These are phyloP conservation scores for Capitulum mitella DNA, from an alignment of 2,888 invertebrate species.

Conservation along the genomic window DNA sequence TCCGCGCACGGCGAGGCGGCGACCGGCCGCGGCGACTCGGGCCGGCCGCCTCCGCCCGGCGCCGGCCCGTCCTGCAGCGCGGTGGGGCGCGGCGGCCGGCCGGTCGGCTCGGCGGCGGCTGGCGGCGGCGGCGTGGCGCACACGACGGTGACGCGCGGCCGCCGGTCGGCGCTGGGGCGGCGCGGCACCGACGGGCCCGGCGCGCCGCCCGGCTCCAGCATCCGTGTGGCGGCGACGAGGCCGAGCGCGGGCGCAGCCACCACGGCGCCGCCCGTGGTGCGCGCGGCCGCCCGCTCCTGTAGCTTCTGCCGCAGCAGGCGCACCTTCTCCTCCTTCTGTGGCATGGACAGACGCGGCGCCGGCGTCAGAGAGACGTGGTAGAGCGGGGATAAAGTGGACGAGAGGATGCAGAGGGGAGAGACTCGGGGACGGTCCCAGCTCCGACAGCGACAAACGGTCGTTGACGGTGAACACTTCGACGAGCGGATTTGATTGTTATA, in stretches of 20 bases:
- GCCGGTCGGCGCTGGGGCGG: constrained; percentile 30
- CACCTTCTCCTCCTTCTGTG: constrained; percentile 82
- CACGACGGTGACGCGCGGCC: constrained; percentile 27
- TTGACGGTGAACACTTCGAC: too few relatives aligned
- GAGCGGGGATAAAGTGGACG: background rate
- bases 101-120: too few relatives aligned
- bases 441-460: too few relatives aligned
- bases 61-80: too few relatives aligned
- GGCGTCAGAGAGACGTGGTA: too few relatives aligned
- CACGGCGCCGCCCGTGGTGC: constrained; percentile 28
- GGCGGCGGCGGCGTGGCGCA: too few relatives aligned
- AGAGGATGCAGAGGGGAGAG: background rate
- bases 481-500: background rate
- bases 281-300: constrained; percentile 62
- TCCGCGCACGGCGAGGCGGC: background rate
- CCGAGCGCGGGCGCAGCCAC: constrained; percentile 30
- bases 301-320: constrained; percentile 70
- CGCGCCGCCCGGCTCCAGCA: constrained; percentile 29
- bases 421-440: too few relatives aligned
- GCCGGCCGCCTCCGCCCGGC: too few relatives aligned
- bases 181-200: constrained; percentile 30
- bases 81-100: too few relatives aligned
- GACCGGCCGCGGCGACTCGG: too few relatives aligned
- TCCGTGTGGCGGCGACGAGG: constrained; percentile 30
- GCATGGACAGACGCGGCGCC: background rate